Evolutionary conservation across 2,888 invertebrate species (phyloP), one percentile per base, ranked within the genome.

Genomic region (Platynereis dumerilii): DNA sequence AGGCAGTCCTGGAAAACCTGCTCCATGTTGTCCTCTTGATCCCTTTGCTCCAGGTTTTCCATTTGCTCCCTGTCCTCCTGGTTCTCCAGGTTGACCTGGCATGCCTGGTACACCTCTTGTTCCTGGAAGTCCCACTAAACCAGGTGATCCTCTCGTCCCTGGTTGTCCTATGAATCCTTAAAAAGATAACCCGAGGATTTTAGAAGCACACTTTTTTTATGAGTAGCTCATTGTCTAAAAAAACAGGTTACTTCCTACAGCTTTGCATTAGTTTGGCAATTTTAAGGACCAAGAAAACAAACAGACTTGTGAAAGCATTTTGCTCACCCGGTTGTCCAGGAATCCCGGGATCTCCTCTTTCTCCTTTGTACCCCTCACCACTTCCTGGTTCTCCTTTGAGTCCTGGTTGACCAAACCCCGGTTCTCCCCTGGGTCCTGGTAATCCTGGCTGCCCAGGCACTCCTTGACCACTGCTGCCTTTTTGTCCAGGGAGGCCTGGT

Each of bases 111-210:
- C 34, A 34, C 34, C 34, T 34, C 7, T 34, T 12, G n/a, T 20
- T n/a, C 48, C 48, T 12, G n/a, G 48, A 48, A 48, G 22, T 48
- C 48, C 48, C 7, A 20, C 20, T 22, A 20, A n/a, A n/a, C 48
- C 48, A 48, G 48, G 48, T 48, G 5, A 7, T n/a, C 48, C 48
- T 48, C 7, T n/a, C 5, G 22, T 5, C n/a, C 48, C 48, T 20
- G 10, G 5, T 48, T 48, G n/a, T 48, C 48, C 48, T 48, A 42
- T 42, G n/a, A n/a, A n/a, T n/a, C n/a, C n/a, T n/a, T n/a, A n/a
- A n/a, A n/a, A n/a, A n/a, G n/a, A n/a, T n/a, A n/a, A n/a, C n/a
- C n/a, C n/a, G n/a, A n/a, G n/a, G n/a, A n/a, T n/a, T n/a, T n/a
- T n/a, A n/a, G n/a, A n/a, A n/a, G n/a, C n/a, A n/a, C n/a, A n/a